These are phyloP conservation scores for Ceratosolen fusciceps DNA, from an alignment of 1,140 invertebrate species.

Conservation along the genomic window DNA sequence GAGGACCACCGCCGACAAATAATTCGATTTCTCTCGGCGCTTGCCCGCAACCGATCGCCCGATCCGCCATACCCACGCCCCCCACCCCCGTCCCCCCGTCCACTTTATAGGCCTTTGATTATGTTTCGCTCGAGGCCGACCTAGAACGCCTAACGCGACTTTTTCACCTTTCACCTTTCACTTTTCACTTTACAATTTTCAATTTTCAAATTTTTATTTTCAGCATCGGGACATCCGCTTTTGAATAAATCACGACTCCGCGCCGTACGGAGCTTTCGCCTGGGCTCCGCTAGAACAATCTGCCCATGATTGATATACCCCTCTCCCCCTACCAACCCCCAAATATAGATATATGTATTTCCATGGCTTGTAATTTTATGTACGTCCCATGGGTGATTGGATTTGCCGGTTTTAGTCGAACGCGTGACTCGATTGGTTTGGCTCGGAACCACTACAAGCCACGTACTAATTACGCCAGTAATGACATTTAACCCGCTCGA, in stretches of 20 bases:
- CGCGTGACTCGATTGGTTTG: no score
- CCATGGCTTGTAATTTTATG: conserved; percentile 7
- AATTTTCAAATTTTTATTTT: no score
- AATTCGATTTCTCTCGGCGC: conserved; percentile 38
- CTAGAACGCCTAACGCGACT: neutral
- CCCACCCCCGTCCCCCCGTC: neutral
- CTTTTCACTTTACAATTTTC: neutral
- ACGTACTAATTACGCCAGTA: no score
- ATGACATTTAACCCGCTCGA: no score
- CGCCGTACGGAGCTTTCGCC: neutral
- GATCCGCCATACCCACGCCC: neutral
- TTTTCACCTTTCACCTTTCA: conserved; percentile 1
- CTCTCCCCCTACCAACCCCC: no score
- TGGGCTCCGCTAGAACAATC: conserved; percentile 17
- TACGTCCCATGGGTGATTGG: conserved; percentile 12
- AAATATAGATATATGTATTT: conserved; percentile 12
- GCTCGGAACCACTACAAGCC: no score
- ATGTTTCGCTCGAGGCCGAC: neutral
- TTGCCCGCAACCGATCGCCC: neutral
- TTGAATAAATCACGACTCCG: conserved; percentile 30
- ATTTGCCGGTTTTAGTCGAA: neutral
- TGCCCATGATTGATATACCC: neutral
- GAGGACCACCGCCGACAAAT: neutral
- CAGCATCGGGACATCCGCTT: no score
- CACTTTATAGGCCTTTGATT: neutral